Evolutionary conservation across 2,888 invertebrate species (phyloP), one percentile per base, ranked within the genome.

Genomic region (Podotricha telesiphe): DNA sequence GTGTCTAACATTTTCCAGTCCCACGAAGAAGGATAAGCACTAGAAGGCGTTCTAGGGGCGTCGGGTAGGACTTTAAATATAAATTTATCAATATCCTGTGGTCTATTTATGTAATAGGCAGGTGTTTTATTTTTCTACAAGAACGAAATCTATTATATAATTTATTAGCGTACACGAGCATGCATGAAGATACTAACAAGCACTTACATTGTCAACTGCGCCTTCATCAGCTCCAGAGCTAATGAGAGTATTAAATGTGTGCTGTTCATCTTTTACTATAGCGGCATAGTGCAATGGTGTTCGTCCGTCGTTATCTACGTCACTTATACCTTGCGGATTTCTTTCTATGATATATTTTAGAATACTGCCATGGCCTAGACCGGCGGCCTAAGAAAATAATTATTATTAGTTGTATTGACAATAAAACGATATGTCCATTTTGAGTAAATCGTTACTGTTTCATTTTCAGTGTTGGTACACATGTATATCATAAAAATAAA

Each of bases 211-310:
- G 86, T 99, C 98, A 50, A 96, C 89, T 67, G 95, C 94, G 74
- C 95, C 95, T 86, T 97, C 97, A 79, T 98, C 97, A 20, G 98
- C 97, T 40, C 98, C 98, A 28, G 96, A 94, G 75, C 95, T 95
- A 42, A 96, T 94, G 13, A 99, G 94, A 66, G 96, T 94, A 79
- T 96, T 95, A 81, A 95, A 98, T 79, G 96, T 96, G 75, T 95
- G 94, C 74, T 95, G 95, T 65, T 96, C 96, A 78, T 97, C 97
- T 82, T 96, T 96, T 28, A 95, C 93, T 15, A 96, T 94, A 2
- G 97, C 97, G 0, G 98, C 96, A 87, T 97, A 98, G 88, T 98
- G 98, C 59, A 98, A 88, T 0, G 98, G 96, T 0, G 97, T 97
- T 75, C 97, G 94, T 22, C 98, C 98, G 71, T 98, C 97, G 80